Evolutionary conservation across 2,797 vertebrate genomes (phyloP).

Genomic region (Thamnophis elegans): DNA sequence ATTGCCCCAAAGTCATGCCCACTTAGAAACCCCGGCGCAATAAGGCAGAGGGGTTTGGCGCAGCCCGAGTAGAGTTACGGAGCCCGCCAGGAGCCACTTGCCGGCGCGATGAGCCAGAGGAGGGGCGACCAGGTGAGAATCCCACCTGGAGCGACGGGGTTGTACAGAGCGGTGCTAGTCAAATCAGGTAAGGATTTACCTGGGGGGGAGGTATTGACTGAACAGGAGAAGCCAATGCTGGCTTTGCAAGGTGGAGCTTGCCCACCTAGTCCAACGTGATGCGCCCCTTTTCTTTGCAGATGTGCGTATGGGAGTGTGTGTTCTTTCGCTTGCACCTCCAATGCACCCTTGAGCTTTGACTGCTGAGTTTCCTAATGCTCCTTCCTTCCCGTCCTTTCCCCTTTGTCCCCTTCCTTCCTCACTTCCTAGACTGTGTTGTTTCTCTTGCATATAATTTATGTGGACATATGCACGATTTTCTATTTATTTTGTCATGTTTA

Average conservation of each 20-base stretch:
- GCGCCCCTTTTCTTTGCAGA: not conserved
- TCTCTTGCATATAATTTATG: too few species aligned
- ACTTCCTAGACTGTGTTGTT: too few species aligned
- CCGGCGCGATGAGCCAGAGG: constrained; percentile 66
- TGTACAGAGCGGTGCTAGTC: constrained; percentile 76
- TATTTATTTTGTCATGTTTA: too few species aligned
- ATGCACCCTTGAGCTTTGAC: not conserved
- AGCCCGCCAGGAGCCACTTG: not conserved
- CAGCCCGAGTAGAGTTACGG: not conserved
- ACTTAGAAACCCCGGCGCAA: constrained; percentile 36
- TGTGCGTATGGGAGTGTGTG: not conserved
- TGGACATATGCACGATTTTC: too few species aligned
- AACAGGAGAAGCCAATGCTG: not conserved
- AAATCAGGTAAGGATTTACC: constrained; percentile 84
- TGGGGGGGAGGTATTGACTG: not conserved
- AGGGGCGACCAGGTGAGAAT: constrained; percentile 64
- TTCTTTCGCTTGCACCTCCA: not conserved
- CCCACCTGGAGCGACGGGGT: constrained; percentile 67
- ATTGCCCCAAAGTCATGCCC: constrained; percentile 52
- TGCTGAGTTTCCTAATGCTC: not conserved
- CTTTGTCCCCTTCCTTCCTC: not conserved
- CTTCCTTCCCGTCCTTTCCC: not conserved
- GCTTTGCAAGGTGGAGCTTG: not conserved
- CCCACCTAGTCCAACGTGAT: not conserved
- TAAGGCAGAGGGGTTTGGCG: not conserved